Percentiles rank a stretch among this genome's conserved stretches.
Evolutionary conservation across 2,888 invertebrate species (phyloP).

Genomic region (Priocnemis perturbator): DNA sequence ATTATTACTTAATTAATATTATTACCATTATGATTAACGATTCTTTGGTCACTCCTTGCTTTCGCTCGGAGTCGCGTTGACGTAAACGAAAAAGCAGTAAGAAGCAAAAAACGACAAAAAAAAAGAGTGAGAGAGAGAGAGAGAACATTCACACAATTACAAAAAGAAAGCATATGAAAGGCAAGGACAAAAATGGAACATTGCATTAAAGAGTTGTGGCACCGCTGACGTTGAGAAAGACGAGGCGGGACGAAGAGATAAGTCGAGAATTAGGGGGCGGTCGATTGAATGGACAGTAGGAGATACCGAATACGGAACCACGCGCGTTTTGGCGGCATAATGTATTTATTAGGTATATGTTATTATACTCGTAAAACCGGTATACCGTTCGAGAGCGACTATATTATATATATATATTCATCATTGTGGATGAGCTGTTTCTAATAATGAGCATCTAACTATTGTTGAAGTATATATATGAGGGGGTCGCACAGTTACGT

Average conservation of each 20-base stretch:
- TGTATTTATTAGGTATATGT: constrained; percentile 60
- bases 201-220: constrained; percentile 3
- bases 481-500: constrained; percentile 27
- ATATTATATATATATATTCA: constrained; percentile 58
- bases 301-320: constrained; percentile 20
- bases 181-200: constrained; percentile 17
- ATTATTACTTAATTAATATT: constrained; percentile 29
- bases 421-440: constrained; percentile 66
- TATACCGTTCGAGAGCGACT: constrained; percentile 33
- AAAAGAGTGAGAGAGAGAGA: too few species aligned
- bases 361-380: constrained; percentile 59
- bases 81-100: constrained; percentile 1
- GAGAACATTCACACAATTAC: constrained; percentile 18
- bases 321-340: constrained; percentile 53
- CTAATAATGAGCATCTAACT: constrained; percentile 64
- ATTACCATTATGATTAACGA: constrained; percentile 52
- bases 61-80: background rate
- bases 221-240: too few species aligned
- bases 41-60: constrained; percentile 43
- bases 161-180: constrained; percentile 20
- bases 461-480: constrained; percentile 60
- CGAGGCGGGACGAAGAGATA: too few species aligned
- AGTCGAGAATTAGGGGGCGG: too few species aligned
- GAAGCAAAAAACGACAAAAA: constrained; percentile 20
- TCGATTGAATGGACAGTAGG: background rate